Base-by-base conservation (phyloP, 1,140 invertebrate species). In the Orius insidiosus region DNA sequence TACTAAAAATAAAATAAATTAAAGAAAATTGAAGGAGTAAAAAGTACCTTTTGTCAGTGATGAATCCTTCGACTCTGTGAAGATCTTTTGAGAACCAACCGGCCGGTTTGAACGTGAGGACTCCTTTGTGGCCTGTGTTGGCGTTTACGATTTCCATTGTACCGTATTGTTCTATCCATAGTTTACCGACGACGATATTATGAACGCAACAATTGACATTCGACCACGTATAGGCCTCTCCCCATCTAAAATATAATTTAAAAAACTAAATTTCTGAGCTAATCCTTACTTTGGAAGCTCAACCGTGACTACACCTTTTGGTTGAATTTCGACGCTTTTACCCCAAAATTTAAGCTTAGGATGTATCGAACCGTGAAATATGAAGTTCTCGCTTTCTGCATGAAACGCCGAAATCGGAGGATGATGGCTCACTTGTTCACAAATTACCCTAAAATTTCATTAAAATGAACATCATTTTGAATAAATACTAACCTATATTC, bases 121-220 rank as follows among this genome's bases (percentile, higher is more conserved):
- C 73, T 15, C 84, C 77, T 59, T 74, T 77, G 45, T 86, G 70
- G 18, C 81, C 83, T 33, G 62, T 71, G 3, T 73, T 72, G 55
- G 85, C 77, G 60, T 86, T 87, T 1, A 74, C 68, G 50, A 94
- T 80, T 65, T 93, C 89, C 75, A 94, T 81, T 2, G 76, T 75
- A 3, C 89, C 89, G 59, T 85, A 78, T 60, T 95, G 89, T 64
- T 97, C 92, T 63, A 97, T 92, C 90, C 92, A 98, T n/a, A 97
- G 67, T 61, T 92, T 88, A 30, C 93, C 93, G 18, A 96, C 87
- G 53, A 98, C 87, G 33, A 98, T 85, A 64, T 97, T 97, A 64
- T 97, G 90, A 7, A 97, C 80, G 60, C 85, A 88, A 59, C 89
- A 95, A 63, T 90, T 93, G 15, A 96, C 85, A 63, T 93, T 93